phyloP scores from a whole-genome alignment of 2,888 invertebrate species.

The Barypeithes pellucidus region DNA sequence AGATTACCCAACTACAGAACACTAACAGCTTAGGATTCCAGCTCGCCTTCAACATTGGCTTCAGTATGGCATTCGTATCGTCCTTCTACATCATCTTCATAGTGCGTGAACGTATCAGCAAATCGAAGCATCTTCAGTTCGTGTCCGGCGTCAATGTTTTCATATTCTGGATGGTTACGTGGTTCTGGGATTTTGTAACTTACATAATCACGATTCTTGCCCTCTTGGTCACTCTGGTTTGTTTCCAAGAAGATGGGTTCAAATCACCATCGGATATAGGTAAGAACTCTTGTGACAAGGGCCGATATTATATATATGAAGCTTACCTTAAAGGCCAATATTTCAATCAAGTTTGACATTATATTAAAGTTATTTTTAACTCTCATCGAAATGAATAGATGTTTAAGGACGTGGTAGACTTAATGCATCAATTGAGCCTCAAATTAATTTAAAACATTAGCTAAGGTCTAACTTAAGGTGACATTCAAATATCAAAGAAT shows the following conservation, averaged over 20 bases:
- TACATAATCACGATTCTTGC: slow-evolving; percentile 75
- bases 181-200: slow-evolving; percentile 79
- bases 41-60: slow-evolving; percentile 80
- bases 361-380: no score
- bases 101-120: slow-evolving; percentile 78
- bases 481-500: no score
- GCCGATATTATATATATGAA: no score
- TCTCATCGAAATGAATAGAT: no score
- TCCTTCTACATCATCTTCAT: slow-evolving; percentile 77
- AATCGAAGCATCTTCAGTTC: slow-evolving; percentile 81
- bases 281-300: slow-evolving; percentile 62
- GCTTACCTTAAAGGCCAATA: no score
- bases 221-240: slow-evolving; percentile 76
- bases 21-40: slow-evolving; percentile 73
- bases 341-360: no score
- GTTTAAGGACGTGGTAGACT: no score
- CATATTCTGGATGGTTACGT: slow-evolving; percentile 81
- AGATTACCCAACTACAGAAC: slow-evolving; percentile 64
- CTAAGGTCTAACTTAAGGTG: no score
- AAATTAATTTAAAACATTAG: no score
- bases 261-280: slow-evolving; percentile 73
- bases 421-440: no score
- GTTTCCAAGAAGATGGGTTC: slow-evolving; percentile 80
- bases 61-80: slow-evolving; percentile 81
- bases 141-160: slow-evolving; percentile 80